Percentiles rank a stretch among this genome's conserved stretches.
Evolutionary conservation across 2,797 vertebrate genomes (phyloP).

Genomic region (Muraenolepis orangiensis): DNA sequence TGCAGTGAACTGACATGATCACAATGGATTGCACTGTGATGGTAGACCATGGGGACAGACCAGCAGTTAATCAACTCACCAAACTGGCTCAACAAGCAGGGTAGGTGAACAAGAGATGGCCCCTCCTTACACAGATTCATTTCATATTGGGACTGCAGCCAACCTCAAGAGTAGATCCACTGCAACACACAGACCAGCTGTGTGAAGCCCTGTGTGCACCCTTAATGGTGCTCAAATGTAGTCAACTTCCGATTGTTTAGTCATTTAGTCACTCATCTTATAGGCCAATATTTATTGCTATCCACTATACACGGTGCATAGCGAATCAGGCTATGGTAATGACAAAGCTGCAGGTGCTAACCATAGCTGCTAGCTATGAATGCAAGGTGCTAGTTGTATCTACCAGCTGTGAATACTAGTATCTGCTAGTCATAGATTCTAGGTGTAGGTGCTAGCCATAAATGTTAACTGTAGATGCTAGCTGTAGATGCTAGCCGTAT

Average conservation of each 20-base stretch:
- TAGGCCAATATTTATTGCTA: neutral
- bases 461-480: neutral
- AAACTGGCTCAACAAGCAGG: constrained; percentile 60
- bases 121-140: constrained; percentile 22
- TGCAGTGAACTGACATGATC: constrained; percentile 8
- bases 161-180: neutral
- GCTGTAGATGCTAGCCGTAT: neutral
- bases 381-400: neutral
- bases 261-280: neutral
- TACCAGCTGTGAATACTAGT: neutral
- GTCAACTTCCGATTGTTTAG: neutral
- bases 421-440: neutral
- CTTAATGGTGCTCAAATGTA: constrained; percentile 13
- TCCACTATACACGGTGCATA: neutral
- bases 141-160: neutral
- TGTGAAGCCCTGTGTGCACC: constrained; percentile 40
- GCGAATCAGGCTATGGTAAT: neutral
- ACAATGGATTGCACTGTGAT: constrained; percentile 14
- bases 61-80: constrained; percentile 28
- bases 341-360: neutral
- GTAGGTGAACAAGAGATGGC: constrained; percentile 48
- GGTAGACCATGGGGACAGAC: constrained; percentile 1
- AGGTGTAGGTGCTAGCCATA: neutral
- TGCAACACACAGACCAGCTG: neutral
- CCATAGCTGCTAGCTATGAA: neutral